These are phyloP conservation scores for Eucriotettix oculatus DNA, from an alignment of 2,888 invertebrate species.

Conservation along the genomic window DNA sequence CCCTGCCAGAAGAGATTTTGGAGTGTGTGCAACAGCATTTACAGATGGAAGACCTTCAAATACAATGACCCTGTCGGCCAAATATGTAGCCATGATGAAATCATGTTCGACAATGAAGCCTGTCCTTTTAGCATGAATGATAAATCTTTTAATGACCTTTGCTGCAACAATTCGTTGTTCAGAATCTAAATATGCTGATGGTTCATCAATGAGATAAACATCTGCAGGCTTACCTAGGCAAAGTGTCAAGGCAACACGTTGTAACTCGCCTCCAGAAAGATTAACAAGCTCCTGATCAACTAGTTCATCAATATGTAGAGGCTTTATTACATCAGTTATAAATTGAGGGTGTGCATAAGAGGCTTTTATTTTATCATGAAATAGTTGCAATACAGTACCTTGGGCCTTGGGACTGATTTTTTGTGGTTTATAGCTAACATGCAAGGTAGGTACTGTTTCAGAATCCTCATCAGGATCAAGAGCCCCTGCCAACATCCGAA, in stretches of 20 bases:
- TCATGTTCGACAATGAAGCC: conserved; percentile 99
- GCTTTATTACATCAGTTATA: conserved; percentile 97
- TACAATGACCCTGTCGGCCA: conserved; percentile 95
- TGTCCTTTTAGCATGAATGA: conserved; percentile 97
- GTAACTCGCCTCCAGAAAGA: conserved; percentile 97
- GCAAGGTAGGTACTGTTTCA: conserved; percentile 70
- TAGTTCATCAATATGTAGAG: conserved; percentile 88
- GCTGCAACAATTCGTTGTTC: conserved; percentile 99
- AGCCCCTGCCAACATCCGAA: conserved; percentile 94
- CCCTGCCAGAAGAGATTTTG: conserved; percentile 84
- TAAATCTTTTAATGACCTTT: conserved; percentile 98
- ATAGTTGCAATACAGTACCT: conserved; percentile 75
- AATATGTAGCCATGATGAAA: conserved; percentile 99
- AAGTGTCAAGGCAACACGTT: conserved; percentile 87
- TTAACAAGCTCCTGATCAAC: conserved; percentile 98
- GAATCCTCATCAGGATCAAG: conserved; percentile 71
- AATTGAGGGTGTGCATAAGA: conserved; percentile 97
- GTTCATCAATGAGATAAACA: conserved; percentile 97
- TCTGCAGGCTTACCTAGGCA: conserved; percentile 98
- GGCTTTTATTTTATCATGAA: conserved; percentile 94
- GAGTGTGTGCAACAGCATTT: conserved; percentile 74
- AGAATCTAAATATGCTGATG: conserved; percentile 96
- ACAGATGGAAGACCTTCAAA: conserved; percentile 92
- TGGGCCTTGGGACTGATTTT: conserved; percentile 97
- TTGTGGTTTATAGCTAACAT: conserved; percentile 99